Base-by-base conservation (phyloP, 2,888 invertebrate genomes). In the Timema podura region DNA sequence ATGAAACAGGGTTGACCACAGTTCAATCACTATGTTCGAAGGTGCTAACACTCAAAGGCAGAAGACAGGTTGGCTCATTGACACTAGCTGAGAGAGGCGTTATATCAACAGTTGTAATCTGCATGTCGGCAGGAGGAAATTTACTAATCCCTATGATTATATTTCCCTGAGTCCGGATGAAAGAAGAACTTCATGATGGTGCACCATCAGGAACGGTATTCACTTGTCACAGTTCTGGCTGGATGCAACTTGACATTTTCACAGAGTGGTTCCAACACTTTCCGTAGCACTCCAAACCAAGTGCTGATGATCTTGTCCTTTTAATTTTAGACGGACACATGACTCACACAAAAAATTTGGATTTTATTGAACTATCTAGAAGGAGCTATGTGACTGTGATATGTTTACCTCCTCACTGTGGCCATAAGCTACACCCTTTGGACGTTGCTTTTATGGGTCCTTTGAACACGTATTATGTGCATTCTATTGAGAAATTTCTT, bases 231-330 rank as follows among this genome's bases (percentile, higher is more conserved):
- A 73, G 76, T 48, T 75, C 72, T 73, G 77, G 78, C 8, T 80
- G 78, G 78, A 78, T 77, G 72, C 76, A 75, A 69, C 59, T 67
- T 57, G 69, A 76, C 61, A 72, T 76, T 68, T 76, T 77, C 54
- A 68, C 74, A 9, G 72, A 75, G 47, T 79, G 79, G 78, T 76
- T 80, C 61, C 70, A 76, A 65, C 79, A 82, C 75, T 82, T 83
- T 74, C 71, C 80, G n/a, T 65, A 74, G 30, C 68, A 73, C 61
- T 70, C 74, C 46, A 77, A 78, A 65, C 74, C 76, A 73, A 48
- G 74, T 8, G 65, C 66, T 66, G 74, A 76, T 47, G 74, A 76
- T n/a, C 76, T 76, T 61, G 76, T 76, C 7, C 73, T 81, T 15
- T 30, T 30, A 30, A 75, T 80, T 30, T 68, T 80, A 13, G 80